Conservation (phyloP, 64 coral and sea anemone species). For the Catalaphyllia jardinei region DNA sequence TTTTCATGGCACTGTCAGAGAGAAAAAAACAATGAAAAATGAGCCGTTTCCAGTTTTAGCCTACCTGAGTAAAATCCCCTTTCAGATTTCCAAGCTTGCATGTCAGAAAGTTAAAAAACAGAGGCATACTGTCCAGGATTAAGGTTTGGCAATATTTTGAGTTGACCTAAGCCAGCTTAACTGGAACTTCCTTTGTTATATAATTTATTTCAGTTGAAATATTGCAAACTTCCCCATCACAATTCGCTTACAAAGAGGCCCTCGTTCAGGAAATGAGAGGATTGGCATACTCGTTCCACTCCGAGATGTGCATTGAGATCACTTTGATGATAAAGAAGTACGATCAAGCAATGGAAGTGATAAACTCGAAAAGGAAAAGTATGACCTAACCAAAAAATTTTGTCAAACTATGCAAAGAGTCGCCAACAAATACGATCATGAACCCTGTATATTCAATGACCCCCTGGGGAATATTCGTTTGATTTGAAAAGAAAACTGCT, state of each 20-base stretch:
- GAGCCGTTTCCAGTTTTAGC: too few species aligned
- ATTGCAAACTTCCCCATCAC: neutral
- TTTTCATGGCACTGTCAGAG: too few species aligned
- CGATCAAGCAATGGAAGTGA: neutral
- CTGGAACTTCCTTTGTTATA: neutral
- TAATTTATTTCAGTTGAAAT: neutral
- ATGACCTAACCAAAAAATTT: neutral
- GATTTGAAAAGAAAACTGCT: neutral
- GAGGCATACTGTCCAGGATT: neutral
- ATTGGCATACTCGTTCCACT: neutral
- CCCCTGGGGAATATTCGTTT: neutral
- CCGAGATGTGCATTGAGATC: neutral
- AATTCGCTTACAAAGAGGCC: neutral
- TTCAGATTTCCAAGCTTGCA: too few species aligned
- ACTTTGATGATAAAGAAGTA: neutral
- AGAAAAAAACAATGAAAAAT: too few species aligned
- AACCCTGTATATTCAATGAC: neutral
- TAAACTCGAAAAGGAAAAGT: neutral
- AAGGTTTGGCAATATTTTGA: neutral
- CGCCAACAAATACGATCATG: neutral
- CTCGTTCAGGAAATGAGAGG: constrained; percentile 2
- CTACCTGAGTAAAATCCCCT: too few species aligned
- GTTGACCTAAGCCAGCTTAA: too few species aligned
- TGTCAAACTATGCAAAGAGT: neutral
- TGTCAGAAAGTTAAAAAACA: neutral